Percentiles rank a stretch among this genome's conserved stretches.
phyloP scores from a whole-genome alignment of 2,113 vertebrate genomes.

The Antennarius striatus region DNA sequence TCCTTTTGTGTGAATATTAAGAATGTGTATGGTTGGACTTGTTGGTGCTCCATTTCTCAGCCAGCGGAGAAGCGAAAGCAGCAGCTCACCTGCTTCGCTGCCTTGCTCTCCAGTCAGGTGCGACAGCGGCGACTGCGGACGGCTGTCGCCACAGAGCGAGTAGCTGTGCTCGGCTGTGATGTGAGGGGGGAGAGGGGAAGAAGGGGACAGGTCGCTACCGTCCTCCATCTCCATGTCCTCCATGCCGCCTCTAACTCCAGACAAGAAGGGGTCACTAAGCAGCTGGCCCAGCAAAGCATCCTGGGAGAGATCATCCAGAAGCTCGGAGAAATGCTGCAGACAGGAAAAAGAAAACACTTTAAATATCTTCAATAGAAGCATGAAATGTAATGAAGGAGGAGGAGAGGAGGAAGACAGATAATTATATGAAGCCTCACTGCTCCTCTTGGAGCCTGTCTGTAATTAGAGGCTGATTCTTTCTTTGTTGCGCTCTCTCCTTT shows the following conservation, averaged over 20 bases:
- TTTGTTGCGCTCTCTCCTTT: slow-evolving; percentile 40
- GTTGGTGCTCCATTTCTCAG: too few species aligned
- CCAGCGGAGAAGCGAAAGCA: too few species aligned
- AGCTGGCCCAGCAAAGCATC: slow-evolving; percentile 95
- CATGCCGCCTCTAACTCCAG: slow-evolving; percentile 71
- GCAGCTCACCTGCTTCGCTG: slow-evolving; percentile 86
- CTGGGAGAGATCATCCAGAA: slow-evolving; percentile 95
- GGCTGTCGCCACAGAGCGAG: slow-evolving; percentile 92
- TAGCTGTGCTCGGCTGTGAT: slow-evolving; percentile 98
- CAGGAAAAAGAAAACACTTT: background rate
- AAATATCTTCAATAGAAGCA: background rate
- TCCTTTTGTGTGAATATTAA: too few species aligned
- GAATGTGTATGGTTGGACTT: too few species aligned
- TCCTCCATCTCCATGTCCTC: slow-evolving; percentile 88
- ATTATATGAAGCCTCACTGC: slow-evolving; percentile 32
- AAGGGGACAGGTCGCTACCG: slow-evolving; percentile 82
- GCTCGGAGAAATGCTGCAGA: slow-evolving; percentile 92
- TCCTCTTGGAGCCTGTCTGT: slow-evolving; percentile 13
- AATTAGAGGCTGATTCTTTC: slow-evolving; percentile 36
- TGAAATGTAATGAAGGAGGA: background rate
- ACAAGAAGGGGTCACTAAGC: slow-evolving; percentile 96
- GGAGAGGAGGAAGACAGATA: slow-evolving; percentile 15
- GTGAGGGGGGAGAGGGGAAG: slow-evolving; percentile 89
- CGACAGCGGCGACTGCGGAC: slow-evolving; percentile 91
- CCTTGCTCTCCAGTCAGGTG: slow-evolving; percentile 85